Conservation (phyloP, 2,888 invertebrate genomes). For the Microdon myrmicae region DNA sequence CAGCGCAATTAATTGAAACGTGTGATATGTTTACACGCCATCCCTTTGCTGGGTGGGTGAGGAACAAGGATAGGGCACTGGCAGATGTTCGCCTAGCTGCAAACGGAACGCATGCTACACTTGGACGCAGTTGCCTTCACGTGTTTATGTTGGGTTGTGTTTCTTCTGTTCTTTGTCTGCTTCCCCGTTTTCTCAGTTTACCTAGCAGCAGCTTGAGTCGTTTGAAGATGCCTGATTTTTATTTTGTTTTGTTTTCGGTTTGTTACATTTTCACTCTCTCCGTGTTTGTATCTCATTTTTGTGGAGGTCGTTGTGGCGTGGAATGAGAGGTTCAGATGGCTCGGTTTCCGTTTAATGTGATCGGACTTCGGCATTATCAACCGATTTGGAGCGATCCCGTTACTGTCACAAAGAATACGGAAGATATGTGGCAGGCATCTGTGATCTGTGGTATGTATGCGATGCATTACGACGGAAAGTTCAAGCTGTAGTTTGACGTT, state of each 20-base stretch:
- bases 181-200: no score
- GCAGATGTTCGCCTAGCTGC: slow-evolving; percentile 44
- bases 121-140: slow-evolving; percentile 26
- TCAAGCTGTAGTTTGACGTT: no score
- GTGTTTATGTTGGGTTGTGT: slow-evolving; percentile 19
- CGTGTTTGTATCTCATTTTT: slow-evolving; percentile 35
- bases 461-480: no score
- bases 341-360: no score
- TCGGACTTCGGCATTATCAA: no score
- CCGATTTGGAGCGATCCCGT: no score
- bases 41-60: background rate
- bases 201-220: no score
- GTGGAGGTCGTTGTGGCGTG: slow-evolving; percentile 28
- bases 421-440: no score
- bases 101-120: slow-evolving; percentile 18
- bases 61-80: slow-evolving; percentile 20
- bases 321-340: no score
- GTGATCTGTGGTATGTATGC: no score
- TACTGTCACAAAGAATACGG: no score
- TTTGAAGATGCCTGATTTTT: slow-evolving; percentile 5
- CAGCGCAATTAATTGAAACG: slow-evolving; percentile 41
- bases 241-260: background rate
- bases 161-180: background rate
- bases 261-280: slow-evolving; percentile 23
- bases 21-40: slow-evolving; percentile 25